phyloP scores from a whole-genome alignment of 1,140 invertebrate species.

The Drosophila kohkoa region DNA sequence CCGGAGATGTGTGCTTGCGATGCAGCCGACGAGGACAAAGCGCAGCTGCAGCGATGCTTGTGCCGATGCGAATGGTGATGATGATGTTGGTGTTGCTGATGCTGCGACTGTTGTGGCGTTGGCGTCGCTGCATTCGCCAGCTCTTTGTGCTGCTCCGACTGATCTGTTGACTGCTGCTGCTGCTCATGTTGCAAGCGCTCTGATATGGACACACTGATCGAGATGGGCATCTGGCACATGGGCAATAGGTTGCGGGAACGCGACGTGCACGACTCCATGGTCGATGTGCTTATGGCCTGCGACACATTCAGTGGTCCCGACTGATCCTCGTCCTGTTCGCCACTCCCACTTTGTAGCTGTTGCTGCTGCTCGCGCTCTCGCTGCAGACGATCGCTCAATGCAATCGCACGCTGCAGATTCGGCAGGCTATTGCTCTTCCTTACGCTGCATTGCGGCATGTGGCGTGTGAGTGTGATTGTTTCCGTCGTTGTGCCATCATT shows the following conservation, averaged over 20 bases:
- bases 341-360: constrained; percentile 12
- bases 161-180: constrained; percentile 46
- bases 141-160: constrained; percentile 52
- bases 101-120: constrained; percentile 42
- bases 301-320: constrained; percentile 78
- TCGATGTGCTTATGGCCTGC: constrained; percentile 87
- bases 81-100: constrained; percentile 44
- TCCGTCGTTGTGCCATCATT: constrained; percentile 57
- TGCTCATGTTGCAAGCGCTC: constrained; percentile 64
- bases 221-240: constrained; percentile 84
- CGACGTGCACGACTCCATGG: constrained; percentile 86
- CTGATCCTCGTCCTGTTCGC: constrained; percentile 29
- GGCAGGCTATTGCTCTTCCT: constrained; percentile 91
- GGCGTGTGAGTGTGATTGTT: constrained; percentile 71
- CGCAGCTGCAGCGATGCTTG: constrained; percentile 75
- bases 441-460: constrained; percentile 80
- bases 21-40: constrained; percentile 57
- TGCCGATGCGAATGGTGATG: constrained; percentile 58
- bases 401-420: constrained; percentile 86
- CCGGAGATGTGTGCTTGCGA: constrained; percentile 64
- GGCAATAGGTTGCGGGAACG: constrained; percentile 76
- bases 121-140: constrained; percentile 33
- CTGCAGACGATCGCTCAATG: constrained; percentile 29
- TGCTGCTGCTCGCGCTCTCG: constrained; percentile 55
- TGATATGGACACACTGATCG: constrained; percentile 72